A percentile compares a stretch with the other conserved stretches of the same genome.
Conservation (phyloP, 1,140 invertebrate species). For the Ptiloglossa arizonensis region DNA sequence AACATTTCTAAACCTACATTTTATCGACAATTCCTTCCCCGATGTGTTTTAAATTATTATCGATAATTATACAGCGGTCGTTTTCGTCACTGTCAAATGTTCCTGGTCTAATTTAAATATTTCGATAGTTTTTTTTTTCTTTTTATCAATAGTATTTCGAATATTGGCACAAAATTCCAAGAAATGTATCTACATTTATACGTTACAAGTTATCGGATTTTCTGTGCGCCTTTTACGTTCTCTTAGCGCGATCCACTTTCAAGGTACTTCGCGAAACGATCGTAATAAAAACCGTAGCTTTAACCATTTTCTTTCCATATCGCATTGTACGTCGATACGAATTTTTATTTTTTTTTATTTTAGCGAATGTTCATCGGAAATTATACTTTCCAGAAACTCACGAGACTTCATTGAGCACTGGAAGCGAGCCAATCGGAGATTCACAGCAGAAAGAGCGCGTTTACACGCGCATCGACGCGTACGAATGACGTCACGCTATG, state of each 20-base stretch:
- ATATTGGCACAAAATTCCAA: constrained; percentile 17
- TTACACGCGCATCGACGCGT: constrained; percentile 47
- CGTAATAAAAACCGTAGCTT: background rate
- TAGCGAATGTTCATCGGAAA: background rate
- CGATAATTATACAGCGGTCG: too few relatives aligned
- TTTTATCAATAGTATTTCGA: background rate
- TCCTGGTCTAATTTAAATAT: too few relatives aligned
- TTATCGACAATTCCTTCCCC: too few relatives aligned
- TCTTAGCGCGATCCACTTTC: too few relatives aligned
- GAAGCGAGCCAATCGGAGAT: constrained; percentile 66
- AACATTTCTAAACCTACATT: too few relatives aligned
- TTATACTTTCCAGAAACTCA: constrained; percentile 23
- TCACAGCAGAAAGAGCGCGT: constrained; percentile 56
- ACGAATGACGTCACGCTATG: constrained; percentile 54
- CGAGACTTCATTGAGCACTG: constrained; percentile 61
- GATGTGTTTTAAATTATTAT: too few relatives aligned
- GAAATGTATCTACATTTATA: background rate
- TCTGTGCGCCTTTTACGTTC: background rate
- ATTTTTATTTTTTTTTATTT: too few relatives aligned
- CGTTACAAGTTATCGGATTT: too few relatives aligned
- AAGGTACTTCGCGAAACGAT: too few relatives aligned
- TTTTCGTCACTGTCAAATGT: too few relatives aligned
- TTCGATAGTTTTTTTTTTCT: too few relatives aligned
- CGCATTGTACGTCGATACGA: background rate
- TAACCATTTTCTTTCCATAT: background rate